A percentile compares a stretch with the other conserved stretches of the same genome.
Conservation (phyloP, 1,140 invertebrate species). For the Physella acuta region DNA sequence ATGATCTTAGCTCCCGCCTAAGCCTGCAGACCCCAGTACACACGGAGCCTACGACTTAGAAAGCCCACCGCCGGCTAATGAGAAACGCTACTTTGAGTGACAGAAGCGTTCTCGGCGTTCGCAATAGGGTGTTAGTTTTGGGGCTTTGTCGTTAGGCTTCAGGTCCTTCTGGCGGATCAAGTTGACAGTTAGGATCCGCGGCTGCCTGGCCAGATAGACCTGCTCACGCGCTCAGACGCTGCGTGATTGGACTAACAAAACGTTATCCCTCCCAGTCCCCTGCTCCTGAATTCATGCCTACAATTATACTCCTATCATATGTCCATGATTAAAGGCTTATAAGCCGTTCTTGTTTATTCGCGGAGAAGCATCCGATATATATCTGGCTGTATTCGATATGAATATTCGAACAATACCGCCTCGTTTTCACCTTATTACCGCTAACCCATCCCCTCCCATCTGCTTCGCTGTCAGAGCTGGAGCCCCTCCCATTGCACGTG, state of each 20-base stretch:
- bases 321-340: no score
- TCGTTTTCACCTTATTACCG: constrained; percentile 16
- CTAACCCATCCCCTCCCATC: background rate
- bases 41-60: constrained; percentile 3
- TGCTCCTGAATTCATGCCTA: no score
- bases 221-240: background rate
- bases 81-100: constrained; percentile 35
- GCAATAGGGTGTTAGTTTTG: constrained; percentile 35
- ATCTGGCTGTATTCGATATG: no score
- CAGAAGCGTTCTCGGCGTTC: constrained; percentile 21
- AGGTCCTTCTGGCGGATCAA: constrained; percentile 9
- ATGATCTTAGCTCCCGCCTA: background rate
- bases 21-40: constrained; percentile 1
- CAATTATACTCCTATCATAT: no score
- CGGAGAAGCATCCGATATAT: no score
- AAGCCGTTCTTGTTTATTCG: no score
- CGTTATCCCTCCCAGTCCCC: background rate
- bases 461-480: no score
- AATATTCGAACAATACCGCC: no score
- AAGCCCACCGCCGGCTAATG: constrained; percentile 32
- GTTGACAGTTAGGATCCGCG: constrained; percentile 21
- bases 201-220: constrained; percentile 9
- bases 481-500: no score
- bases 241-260: constrained; percentile 22
- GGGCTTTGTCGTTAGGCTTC: constrained; percentile 29